Evolutionary conservation across 2,888 invertebrate genomes (phyloP).

Genomic region (Theretra japonica): DNA sequence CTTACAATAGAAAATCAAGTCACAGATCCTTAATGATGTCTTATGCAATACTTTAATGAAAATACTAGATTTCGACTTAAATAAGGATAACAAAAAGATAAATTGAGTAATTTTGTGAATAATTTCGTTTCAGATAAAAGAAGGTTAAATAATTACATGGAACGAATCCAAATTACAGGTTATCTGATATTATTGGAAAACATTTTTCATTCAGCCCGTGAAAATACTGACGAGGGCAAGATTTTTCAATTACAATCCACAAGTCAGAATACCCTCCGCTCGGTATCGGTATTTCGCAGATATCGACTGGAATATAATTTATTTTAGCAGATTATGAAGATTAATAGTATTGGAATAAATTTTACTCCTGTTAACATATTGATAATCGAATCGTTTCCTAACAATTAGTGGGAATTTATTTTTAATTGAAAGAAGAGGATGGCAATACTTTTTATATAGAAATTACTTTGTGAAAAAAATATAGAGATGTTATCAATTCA

Average conservation of each 20-base stretch:
- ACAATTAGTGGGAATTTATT: no score
- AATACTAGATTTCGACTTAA: no score
- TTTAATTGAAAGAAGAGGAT: no score
- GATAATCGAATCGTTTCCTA: neutral
- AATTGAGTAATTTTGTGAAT: no score
- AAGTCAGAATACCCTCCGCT: neutral
- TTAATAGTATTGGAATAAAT: neutral
- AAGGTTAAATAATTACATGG: neutral
- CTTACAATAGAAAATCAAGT: no score
- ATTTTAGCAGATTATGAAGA: neutral
- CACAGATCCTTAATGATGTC: no score
- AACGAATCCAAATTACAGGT: neutral
- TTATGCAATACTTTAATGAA: no score
- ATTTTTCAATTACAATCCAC: conserved; percentile 5
- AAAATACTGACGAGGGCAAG: neutral
- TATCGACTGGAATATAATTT: neutral
- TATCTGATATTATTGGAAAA: conserved; percentile 3
- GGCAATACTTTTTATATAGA: no score
- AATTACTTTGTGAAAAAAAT: no score
- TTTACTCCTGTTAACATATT: neutral
- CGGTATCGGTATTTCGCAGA: neutral
- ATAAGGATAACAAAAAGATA: no score
- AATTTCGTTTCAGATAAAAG: neutral
- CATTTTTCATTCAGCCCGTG: neutral
- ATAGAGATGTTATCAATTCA: no score